Percentiles rank a stretch among this genome's conserved stretches.
These are phyloP conservation scores for Dermolepida albohirtum DNA, from an alignment of 2,888 invertebrate species.

Conservation along the genomic window DNA sequence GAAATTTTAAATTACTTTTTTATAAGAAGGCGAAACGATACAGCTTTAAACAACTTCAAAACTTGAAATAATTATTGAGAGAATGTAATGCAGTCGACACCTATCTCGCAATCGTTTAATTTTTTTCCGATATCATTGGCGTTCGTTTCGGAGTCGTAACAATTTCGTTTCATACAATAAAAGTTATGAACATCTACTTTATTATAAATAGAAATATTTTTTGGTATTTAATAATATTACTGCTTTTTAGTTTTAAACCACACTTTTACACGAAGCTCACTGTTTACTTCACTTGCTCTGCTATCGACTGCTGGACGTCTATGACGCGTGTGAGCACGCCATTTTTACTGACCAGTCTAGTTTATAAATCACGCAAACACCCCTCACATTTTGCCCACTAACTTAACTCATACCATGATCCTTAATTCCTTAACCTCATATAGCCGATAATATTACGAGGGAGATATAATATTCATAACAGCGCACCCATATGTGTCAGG, in stretches of 20 bases:
- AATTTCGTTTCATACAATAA: not conserved
- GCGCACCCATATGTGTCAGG: conserved; percentile 45
- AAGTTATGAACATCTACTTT: not conserved
- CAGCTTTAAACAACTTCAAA: not conserved
- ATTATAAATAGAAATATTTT: not conserved
- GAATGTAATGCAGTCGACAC: conserved; percentile 8
- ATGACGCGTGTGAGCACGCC: conserved; percentile 62
- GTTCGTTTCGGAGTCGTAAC: conserved; percentile 5
- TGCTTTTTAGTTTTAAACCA: not conserved
- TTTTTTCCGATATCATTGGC: conserved; percentile 44
- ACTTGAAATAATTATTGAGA: conserved; percentile 1
- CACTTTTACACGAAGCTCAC: conserved; percentile 26
- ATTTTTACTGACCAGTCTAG: conserved; percentile 62
- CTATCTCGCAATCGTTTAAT: conserved; percentile 6
- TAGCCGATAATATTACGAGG: conserved; percentile 7
- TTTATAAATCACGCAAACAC: conserved; percentile 60
- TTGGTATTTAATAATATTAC: not conserved
- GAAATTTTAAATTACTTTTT: too few relatives aligned
- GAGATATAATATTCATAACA: conserved; percentile 27
- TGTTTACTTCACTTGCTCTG: conserved; percentile 22
- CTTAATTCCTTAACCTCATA: conserved; percentile 22
- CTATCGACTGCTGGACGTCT: conserved; percentile 52
- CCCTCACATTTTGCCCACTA: conserved; percentile 47
- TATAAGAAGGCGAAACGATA: too few relatives aligned
- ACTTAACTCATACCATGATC: conserved; percentile 22